Percentiles rank a stretch among this genome's conserved stretches.
These are phyloP conservation scores for Amphimedon queenslandica DNA, from an alignment of 37 sponge, comb jelly and placozoan species.

Conservation along the genomic window DNA sequence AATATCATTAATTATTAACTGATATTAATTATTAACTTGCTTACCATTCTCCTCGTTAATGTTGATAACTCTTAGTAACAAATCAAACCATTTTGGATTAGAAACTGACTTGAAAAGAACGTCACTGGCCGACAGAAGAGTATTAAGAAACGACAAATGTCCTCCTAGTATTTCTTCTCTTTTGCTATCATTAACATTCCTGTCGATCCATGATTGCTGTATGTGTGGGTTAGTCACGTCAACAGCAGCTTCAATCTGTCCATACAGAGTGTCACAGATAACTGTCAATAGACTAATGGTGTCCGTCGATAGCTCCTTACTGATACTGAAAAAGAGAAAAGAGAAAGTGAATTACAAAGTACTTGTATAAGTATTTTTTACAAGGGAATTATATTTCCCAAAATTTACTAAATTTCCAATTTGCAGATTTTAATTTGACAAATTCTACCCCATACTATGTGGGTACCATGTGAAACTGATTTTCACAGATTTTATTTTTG, in stretches of 20 bases:
- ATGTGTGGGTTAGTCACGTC: neutral
- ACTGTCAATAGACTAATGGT: neutral
- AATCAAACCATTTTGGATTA: slow-evolving; percentile 17
- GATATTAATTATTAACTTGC: too few relatives aligned
- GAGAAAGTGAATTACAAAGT: too few relatives aligned
- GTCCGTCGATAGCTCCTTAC: too few relatives aligned
- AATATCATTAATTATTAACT: too few relatives aligned
- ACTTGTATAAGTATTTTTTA: too few relatives aligned
- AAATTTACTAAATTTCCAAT: too few relatives aligned
- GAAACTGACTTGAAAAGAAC: slow-evolving; percentile 15
- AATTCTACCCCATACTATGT: too few relatives aligned
- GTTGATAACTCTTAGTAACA: slow-evolving; percentile 37
- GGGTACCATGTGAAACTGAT: too few relatives aligned
- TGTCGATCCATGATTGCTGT: neutral
- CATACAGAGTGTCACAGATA: neutral
- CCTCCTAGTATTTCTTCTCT: slow-evolving; percentile 29
- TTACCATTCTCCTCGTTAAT: slow-evolving; percentile 4
- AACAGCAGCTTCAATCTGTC: neutral
- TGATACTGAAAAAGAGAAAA: too few relatives aligned
- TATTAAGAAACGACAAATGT: slow-evolving; percentile 35
- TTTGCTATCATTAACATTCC: neutral
- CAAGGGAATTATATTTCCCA: too few relatives aligned
- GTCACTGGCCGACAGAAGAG: slow-evolving; percentile 26
- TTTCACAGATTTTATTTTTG: too few relatives aligned
- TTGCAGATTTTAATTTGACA: too few relatives aligned